These are phyloP conservation scores for Daubentonia madagascariensis DNA, from an alignment of 2,113 vertebrate species.

Conservation along the genomic window DNA sequence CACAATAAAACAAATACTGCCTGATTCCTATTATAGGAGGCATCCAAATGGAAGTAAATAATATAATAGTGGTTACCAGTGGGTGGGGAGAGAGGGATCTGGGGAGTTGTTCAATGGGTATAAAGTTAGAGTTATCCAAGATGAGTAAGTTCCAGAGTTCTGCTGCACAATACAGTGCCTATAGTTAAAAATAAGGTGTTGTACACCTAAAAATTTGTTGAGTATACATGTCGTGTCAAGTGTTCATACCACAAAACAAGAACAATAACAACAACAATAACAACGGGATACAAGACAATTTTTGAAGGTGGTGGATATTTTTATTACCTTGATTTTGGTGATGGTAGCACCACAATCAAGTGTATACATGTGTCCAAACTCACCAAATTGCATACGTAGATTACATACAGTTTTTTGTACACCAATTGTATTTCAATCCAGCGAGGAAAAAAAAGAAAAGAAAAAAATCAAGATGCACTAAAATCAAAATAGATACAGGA, in stretches of 20 bases:
- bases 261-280: neutral
- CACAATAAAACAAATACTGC: neutral
- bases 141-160: neutral
- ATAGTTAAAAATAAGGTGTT: neutral
- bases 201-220: neutral
- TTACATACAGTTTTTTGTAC: neutral
- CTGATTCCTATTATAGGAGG: neutral
- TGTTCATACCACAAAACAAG: neutral
- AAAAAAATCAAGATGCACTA: neutral
- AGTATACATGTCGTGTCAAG: neutral
- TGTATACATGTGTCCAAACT: neutral
- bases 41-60: neutral
- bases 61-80: neutral
- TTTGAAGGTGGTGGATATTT: neutral
- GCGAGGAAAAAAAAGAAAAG: neutral
- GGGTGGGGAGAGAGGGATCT: neutral
- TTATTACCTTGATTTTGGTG: neutral
- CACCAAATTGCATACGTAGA: neutral
- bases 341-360: neutral
- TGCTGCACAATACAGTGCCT: neutral
- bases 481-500: neutral
- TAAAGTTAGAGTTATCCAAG: neutral
- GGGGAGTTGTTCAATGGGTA: neutral
- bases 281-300: neutral
- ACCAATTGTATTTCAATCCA: neutral